phyloP scores from a whole-genome alignment of 2,113 vertebrate species.

The Campylomormyrus tamandua region DNA sequence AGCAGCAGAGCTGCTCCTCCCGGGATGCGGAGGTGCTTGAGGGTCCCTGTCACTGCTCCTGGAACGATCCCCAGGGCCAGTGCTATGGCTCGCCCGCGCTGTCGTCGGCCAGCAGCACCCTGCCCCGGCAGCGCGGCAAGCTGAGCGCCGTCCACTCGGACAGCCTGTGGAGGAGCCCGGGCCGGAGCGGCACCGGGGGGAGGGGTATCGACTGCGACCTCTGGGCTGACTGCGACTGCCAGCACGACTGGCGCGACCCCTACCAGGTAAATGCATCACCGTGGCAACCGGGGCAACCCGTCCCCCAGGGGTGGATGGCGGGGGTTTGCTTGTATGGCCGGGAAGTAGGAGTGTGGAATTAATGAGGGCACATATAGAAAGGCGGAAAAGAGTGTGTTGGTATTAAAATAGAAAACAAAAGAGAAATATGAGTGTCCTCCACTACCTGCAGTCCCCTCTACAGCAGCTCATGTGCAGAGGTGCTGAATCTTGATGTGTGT shows the following conservation, averaged over 20 bases:
- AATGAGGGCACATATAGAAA: neutral
- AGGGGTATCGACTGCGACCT: constrained; percentile 64
- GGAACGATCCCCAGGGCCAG: constrained; percentile 53
- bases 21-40: constrained; percentile 37
- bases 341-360: neutral
- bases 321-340: neutral
- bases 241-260: constrained; percentile 65
- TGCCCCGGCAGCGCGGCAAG: constrained; percentile 51
- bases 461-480: neutral
- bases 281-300: neutral
- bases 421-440: neutral
- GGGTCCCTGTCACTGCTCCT: constrained; percentile 62
- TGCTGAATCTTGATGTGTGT: constrained; percentile 15
- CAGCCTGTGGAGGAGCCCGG: constrained; percentile 63
- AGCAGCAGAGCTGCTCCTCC: constrained; percentile 65
- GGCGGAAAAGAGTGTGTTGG: neutral
- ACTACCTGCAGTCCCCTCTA: neutral
- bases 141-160: constrained; percentile 56
- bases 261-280: constrained; percentile 68
- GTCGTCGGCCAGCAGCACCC: constrained; percentile 21
- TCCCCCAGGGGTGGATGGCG: neutral
- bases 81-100: constrained; percentile 31
- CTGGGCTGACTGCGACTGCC: constrained; percentile 68
- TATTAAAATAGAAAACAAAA: neutral
- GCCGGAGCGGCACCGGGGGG: constrained; percentile 42